A percentile compares a stretch with the other conserved stretches of the same genome.
Conservation (phyloP, 2,797 vertebrate genomes). For the Glyptemys insculpta region DNA sequence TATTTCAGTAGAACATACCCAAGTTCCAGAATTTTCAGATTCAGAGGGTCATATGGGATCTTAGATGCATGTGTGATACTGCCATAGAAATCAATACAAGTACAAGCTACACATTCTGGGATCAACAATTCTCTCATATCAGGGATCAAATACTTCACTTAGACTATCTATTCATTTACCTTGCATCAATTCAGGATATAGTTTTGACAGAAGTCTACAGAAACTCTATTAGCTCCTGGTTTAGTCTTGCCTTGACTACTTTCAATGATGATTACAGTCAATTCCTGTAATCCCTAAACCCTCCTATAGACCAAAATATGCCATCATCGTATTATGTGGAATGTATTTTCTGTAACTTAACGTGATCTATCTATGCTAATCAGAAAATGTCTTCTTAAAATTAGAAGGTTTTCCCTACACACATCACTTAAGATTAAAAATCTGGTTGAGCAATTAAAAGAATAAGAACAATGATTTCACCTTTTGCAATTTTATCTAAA, state of each 20-base stretch:
- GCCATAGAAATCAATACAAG: fast-evolving
- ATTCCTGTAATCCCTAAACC: neutral
- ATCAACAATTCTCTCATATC: fast-evolving
- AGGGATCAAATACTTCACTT: neutral
- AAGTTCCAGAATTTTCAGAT: neutral
- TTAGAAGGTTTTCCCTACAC: neutral
- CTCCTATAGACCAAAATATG: neutral
- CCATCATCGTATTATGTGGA: neutral
- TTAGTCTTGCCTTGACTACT: neutral
- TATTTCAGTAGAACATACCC: neutral
- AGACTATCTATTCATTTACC: neutral
- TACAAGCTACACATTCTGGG: fast-evolving
- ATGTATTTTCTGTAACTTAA: neutral
- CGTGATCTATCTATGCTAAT: neutral
- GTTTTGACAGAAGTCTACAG: neutral
- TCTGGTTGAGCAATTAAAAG: neutral
- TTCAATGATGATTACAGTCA: neutral
- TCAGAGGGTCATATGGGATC: neutral
- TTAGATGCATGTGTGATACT: fast-evolving
- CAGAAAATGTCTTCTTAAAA: neutral
- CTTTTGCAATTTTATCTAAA: neutral
- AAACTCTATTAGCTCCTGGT: neutral
- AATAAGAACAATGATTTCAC: neutral
- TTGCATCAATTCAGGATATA: fast-evolving
- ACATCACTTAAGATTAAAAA: neutral